These are phyloP conservation scores for Lepilemur septentrionalis DNA, from an alignment of 2,797 vertebrate species.

Conservation along the genomic window DNA sequence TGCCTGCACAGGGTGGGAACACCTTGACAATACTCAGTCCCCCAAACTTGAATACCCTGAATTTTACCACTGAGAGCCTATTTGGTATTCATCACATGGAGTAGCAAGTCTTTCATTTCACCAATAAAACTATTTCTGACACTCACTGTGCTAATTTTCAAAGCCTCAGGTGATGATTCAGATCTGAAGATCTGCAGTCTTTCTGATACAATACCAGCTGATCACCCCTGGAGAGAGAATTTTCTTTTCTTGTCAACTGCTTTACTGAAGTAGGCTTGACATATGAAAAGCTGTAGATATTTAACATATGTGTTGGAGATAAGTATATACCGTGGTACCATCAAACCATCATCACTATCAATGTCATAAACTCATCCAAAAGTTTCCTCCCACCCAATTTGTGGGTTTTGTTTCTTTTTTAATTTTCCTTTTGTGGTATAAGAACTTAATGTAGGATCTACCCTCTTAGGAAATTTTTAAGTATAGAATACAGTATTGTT, in stretches of 20 bases:
- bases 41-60: neutral
- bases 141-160: neutral
- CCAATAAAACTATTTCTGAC: neutral
- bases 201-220: neutral
- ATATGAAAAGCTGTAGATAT: neutral
- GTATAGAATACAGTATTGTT: neutral
- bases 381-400: neutral
- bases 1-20: neutral
- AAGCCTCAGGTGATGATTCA: neutral
- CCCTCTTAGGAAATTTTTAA: neutral
- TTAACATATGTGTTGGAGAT: neutral
- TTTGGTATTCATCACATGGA: neutral
- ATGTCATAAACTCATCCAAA: neutral
- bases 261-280: neutral
- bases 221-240: neutral
- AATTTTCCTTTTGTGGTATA: neutral
- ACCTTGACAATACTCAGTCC: neutral
- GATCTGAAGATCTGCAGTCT: neutral
- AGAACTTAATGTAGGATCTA: neutral
- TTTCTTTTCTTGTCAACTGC: neutral
- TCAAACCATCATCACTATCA: neutral
- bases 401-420: neutral
- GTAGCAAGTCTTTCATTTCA: neutral
- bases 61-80: neutral
- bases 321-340: neutral